Evolutionary conservation across 2,888 invertebrate genomes (phyloP).

Genomic region (Bembecia ichneumoniformis): DNA sequence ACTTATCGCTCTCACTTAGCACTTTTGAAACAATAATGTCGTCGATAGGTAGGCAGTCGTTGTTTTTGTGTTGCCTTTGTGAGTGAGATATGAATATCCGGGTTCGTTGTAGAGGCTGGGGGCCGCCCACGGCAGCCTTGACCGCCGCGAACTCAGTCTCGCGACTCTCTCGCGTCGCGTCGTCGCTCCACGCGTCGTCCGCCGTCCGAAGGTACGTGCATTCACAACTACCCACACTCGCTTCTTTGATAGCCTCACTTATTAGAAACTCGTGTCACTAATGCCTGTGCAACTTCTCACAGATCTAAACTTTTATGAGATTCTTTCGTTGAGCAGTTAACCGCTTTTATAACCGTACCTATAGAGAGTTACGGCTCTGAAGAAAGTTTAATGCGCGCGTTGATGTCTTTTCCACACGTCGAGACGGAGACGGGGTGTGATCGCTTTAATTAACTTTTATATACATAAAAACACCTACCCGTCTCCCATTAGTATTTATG

Average conservation of each 20-base stretch:
- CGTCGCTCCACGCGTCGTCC: conserved; percentile 12
- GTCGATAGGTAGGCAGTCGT: too few species aligned
- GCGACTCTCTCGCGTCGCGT: conserved; percentile 14
- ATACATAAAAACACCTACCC: too few species aligned
- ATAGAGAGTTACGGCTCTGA: neutral
- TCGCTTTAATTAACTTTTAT: too few species aligned
- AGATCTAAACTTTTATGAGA: too few species aligned
- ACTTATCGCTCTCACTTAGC: too few species aligned
- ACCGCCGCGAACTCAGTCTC: conserved; percentile 49
- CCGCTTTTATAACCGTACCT: neutral
- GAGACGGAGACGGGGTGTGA: neutral
- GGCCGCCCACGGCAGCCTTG: conserved; percentile 61
- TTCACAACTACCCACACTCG: neutral
- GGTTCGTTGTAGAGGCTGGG: conserved; percentile 44
- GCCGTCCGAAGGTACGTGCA: too few species aligned
- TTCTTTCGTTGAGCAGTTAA: neutral
- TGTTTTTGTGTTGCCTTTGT: conserved; percentile 13
- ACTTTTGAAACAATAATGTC: too few species aligned
- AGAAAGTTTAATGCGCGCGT: conserved; percentile 29
- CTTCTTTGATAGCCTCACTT: neutral
- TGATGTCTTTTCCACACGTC: conserved; percentile 49
- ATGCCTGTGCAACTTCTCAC: neutral
- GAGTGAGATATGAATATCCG: conserved; percentile 36
- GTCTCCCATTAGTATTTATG: too few species aligned
- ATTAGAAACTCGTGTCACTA: neutral